Conservation (phyloP, 1,140 invertebrate species). For the Aphidius ervi region DNA sequence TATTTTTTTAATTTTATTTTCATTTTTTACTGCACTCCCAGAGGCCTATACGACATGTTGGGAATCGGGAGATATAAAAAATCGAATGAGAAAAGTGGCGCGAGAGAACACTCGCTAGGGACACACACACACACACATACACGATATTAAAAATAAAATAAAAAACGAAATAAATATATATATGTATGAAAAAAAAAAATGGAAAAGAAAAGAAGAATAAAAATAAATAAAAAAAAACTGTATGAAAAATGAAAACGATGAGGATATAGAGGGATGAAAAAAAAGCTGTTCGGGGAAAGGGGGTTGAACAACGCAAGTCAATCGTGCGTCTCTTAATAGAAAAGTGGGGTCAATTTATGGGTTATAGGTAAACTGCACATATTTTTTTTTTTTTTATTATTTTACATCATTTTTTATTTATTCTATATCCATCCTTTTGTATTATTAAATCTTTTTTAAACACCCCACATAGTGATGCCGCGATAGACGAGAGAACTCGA, state of each 20-base stretch:
- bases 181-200: slow-evolving; percentile 11
- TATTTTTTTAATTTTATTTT: slow-evolving; percentile 3
- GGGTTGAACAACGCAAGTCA: slow-evolving; percentile 48
- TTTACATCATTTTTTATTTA: slow-evolving; percentile 27
- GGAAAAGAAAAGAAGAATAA: slow-evolving; percentile 14
- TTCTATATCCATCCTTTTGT: slow-evolving; percentile 40
- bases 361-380: slow-evolving; percentile 47
- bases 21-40: slow-evolving; percentile 5
- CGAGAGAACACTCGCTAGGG: slow-evolving; percentile 13
- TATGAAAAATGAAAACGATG: slow-evolving; percentile 15
- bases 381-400: slow-evolving; percentile 18
- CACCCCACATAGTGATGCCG: too few relatives aligned
- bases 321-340: slow-evolving; percentile 52
- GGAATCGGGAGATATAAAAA: neutral
- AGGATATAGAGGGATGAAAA: neutral
- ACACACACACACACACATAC: slow-evolving; percentile 3
- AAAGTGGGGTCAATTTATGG: slow-evolving; percentile 52
- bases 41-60: slow-evolving; percentile 8
- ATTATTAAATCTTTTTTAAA: slow-evolving; percentile 7
- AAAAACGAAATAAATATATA: slow-evolving; percentile 13
- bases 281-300: slow-evolving; percentile 32
- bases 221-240: slow-evolving; percentile 17
- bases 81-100: slow-evolving; percentile 13
- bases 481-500: too few relatives aligned
- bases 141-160: slow-evolving; percentile 7